Percentiles rank a stretch among this genome's conserved stretches.
Evolutionary conservation across 2,888 invertebrate species (phyloP).

Genomic region (Saturnia pavonia): DNA sequence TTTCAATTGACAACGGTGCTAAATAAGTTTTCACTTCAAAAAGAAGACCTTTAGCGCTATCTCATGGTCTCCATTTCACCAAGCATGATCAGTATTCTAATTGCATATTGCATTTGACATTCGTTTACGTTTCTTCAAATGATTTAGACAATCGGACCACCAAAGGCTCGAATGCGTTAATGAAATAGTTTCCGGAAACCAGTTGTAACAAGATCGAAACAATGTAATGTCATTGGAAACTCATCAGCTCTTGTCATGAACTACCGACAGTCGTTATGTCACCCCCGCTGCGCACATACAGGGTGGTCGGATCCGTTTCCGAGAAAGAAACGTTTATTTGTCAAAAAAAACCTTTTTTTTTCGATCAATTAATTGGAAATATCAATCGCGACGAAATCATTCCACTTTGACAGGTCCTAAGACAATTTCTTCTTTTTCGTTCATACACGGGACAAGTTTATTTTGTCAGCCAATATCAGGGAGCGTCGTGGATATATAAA

Average conservation of each 20-base stretch:
- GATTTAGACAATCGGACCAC: constrained; percentile 2
- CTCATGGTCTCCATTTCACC: not conserved
- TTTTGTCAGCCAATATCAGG: not conserved
- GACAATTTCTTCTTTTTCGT: constrained; percentile 9
- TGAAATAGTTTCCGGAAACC: constrained; percentile 10
- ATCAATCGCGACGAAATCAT: constrained; percentile 72
- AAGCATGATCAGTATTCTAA: not conserved
- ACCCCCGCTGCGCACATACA: constrained; percentile 8
- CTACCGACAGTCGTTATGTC: constrained; percentile 2
- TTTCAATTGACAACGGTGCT: no score
- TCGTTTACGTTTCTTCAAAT: not conserved
- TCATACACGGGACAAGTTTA: not conserved
- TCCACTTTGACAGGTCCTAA: constrained; percentile 64
- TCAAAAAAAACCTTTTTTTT: constrained; percentile 49
- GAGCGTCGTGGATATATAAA: not conserved
- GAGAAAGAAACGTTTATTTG: constrained; percentile 42
- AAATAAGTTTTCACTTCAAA: not conserved
- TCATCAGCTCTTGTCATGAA: not conserved
- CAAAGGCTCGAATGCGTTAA: not conserved
- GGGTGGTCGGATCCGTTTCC: constrained; percentile 6
- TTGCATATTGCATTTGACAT: not conserved
- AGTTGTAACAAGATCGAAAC: constrained; percentile 8
- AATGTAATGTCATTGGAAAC: not conserved
- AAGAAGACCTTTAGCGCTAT: not conserved
- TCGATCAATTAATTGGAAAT: constrained; percentile 63